Evolutionary conservation across 2,113 vertebrate species (phyloP), one percentile per base, ranked within the genome.

Genomic region (Petrocephalus zakoni): DNA sequence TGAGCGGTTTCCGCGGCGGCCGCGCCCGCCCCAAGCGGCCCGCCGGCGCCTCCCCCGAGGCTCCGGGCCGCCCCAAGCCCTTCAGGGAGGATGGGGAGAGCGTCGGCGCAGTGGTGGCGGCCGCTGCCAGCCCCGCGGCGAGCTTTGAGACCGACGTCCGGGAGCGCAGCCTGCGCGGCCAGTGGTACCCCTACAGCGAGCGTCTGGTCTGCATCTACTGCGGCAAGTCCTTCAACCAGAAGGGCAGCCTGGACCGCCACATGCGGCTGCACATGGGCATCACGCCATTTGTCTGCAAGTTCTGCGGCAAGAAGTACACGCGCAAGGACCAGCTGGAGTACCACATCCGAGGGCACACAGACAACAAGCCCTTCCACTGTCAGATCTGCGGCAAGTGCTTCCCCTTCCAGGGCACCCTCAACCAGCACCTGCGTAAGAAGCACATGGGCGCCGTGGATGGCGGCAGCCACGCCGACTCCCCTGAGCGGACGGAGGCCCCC

Each of bases 251-350:
- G 0, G 98, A 99, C 92, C 96, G 98, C 86, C 98, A 99, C 94
- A 99, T 99, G 98, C 96, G 98, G 7, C 93, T 99, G 87, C 98
- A 99, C 90, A 99, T 99, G 98, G 98, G 98, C 82, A 99, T 99
- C 93, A 99, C 98, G 34, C 98, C 98, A 11, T 99, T 99, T 2
- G 98, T 99, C 87, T 99, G 98, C 95, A 99, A 98, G 93, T 99
- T 97, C 91, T 99, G 98, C 72, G 98, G 98, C 92, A 99, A 99
- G 94, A 99, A 99, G 91, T 99, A 99, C 86, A 99, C 98, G 0
- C 97, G 98, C 91, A 99, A 99, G 95, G 98, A 99, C 95, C 98
- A 99, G 52, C 95, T 99, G 34, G 98, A 99, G 93, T 99, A 99
- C 93, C 98, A 99, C 93, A 99, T 99, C 94, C 97, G 98, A 21